phyloP scores from a whole-genome alignment of 2,888 invertebrate species.

The Thymelicus sylvestris region DNA sequence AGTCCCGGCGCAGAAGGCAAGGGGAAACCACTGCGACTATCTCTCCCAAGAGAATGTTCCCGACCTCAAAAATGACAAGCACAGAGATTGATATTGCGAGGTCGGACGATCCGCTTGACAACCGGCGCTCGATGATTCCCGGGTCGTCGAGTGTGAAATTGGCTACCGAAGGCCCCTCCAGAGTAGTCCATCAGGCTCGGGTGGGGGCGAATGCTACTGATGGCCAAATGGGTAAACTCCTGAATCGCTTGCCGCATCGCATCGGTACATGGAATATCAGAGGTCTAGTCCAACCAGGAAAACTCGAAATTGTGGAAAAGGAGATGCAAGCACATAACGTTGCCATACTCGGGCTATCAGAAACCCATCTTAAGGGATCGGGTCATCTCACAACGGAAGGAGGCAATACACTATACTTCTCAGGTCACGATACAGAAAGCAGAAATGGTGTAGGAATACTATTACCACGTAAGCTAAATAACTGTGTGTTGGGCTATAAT shows the following conservation, averaged over 20 bases:
- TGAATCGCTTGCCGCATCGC: slow-evolving; percentile 1
- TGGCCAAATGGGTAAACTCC: slow-evolving; percentile 1
- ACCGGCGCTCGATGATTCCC: slow-evolving; percentile 13
- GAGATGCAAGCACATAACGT: no score
- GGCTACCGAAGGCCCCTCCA: no score
- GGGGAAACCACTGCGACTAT: slow-evolving; percentile 21
- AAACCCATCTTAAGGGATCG: no score
- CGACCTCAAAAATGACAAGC: slow-evolving; percentile 13
- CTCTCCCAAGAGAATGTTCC: slow-evolving; percentile 25
- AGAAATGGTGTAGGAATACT: no score
- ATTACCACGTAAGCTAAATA: no score
- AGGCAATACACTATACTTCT: no score
- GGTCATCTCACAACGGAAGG: no score
- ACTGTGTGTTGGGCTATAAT: no score
- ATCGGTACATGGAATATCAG: slow-evolving; percentile 30
- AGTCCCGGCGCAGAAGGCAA: slow-evolving; percentile 19
- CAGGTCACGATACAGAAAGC: no score
- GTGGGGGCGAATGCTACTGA: slow-evolving; percentile 12
- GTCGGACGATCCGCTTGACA: slow-evolving; percentile 17
- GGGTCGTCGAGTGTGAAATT: slow-evolving; percentile 21
- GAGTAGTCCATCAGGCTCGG: slow-evolving; percentile 7
- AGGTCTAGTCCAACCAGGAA: slow-evolving; percentile 30
- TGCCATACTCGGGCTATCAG: no score
- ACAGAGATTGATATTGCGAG: neutral
- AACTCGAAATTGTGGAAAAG: no score